A percentile compares a stretch with the other conserved stretches of the same genome.
These are phyloP conservation scores for Calephelis virginiensis DNA, from an alignment of 1,140 invertebrate genomes.

Conservation along the genomic window DNA sequence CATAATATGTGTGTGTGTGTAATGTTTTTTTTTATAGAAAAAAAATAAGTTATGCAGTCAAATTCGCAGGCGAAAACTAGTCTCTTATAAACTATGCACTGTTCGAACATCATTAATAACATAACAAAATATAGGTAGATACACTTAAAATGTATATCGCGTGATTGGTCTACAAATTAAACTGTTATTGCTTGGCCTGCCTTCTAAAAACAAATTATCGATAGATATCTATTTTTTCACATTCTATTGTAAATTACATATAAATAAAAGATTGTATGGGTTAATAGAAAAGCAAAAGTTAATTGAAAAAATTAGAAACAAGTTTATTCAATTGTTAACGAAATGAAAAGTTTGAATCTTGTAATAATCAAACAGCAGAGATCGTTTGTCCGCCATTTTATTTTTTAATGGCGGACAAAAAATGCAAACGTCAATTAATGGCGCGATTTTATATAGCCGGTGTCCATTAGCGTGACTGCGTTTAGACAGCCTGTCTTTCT, in stretches of 20 bases:
- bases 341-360: background rate
- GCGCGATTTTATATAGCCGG: too few relatives aligned
- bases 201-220: constrained; percentile 8
- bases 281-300: too few relatives aligned
- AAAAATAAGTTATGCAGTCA: too few relatives aligned
- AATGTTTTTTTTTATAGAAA: too few relatives aligned
- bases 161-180: constrained; percentile 13
- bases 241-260: background rate
- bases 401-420: background rate
- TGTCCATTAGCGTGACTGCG: too few relatives aligned
- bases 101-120: constrained; percentile 1
- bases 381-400: background rate
- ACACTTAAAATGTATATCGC: constrained; percentile 14
- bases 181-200: background rate
- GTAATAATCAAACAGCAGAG: background rate
- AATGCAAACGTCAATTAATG: too few relatives aligned
- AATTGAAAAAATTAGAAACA: too few relatives aligned
- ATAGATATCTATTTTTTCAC: constrained; percentile 3
- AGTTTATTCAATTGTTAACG: too few relatives aligned
- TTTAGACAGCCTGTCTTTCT: too few relatives aligned
- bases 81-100: background rate
- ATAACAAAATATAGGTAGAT: constrained; percentile 6
- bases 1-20: too few relatives aligned
- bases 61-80: background rate
- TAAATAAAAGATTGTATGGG: background rate